Evolutionary conservation across 1,140 invertebrate species (phyloP), one percentile per base, ranked within the genome.

Genomic region (Pseudomyrmex flavicornis): DNA sequence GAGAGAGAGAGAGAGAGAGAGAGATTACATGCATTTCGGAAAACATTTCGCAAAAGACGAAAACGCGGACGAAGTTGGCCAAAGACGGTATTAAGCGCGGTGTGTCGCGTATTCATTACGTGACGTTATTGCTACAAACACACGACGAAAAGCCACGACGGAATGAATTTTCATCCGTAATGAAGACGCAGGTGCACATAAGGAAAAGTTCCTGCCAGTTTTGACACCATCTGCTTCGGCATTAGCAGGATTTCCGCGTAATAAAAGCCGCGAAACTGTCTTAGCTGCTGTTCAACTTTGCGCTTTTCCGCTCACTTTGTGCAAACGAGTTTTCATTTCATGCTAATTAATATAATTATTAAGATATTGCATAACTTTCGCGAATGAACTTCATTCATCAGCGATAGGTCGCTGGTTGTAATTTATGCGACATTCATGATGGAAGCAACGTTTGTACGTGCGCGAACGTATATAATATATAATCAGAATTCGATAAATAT

Each of bases 151-250:
- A 77, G 76, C 68, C 22, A 48, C 54, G 66, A 56, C 54, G 66
- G 76, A 61, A 72, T 80, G 52, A 80, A 80, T 80, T 80, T 80
- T 80, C 76, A 80, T 80, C 46, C 46, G 44, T 80, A 80, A 80
- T 61, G 66, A 72, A 80, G 66, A 80, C 75, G 46, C 76, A 80
- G 76, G 54, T 59, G 54, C 76, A 70, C 65, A 61, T 61, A 79
- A 70, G 26, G 63, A 80, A 80, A 80, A 61, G 76, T 80, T 80
- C 0, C 73, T n/a, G 35, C 26, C 20, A 70, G 65, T 79, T 79
- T 70, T 59, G 66, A 70, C 56, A 54, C 22, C 66, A 80, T 72
- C 66, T 50, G 76, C 44, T 59, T 35, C 76, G n/a, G 26, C 54
- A 48, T 35, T 61, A 48, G 66, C 12, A 46, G 54, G 68, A 80